Base-by-base conservation (phyloP, 2,113 vertebrate species). In the Phylloscopus trochiloides region DNA sequence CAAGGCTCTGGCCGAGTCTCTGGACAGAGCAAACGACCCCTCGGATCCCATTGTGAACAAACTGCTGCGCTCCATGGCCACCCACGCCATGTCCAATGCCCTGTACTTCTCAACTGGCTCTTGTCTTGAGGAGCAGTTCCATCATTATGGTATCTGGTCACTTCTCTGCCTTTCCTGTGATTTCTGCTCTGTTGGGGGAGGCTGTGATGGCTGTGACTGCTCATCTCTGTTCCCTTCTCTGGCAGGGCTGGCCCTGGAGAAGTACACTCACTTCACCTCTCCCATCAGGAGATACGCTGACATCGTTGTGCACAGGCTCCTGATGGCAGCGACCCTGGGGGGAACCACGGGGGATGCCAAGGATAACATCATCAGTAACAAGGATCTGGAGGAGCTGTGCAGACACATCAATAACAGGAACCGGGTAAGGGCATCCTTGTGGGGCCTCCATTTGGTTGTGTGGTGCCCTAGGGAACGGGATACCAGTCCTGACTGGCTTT, bases 241-340 rank as follows among this genome's bases (percentile, higher is more conserved):
- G 79, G 87, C 88, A 99, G 99, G 99, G 92, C 98, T 99, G 57
- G 99, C 99, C 77, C 97, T 99, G 79, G 99, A 99, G 73, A 98
- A 98, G 76, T 99, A 99, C 93, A 99, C 99, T 12, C 99, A 99
- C 92, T 99, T 99, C 96, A 99, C 99, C 3, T 99, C 99, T 9
- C 99, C 99, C 21, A 99, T 99, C 96, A 98, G 99, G 87, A 99
- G 99, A 82, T 99, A 99, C 0, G 98, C 99, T 3, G 99, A 99
- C 96, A 97, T 99, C 1, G 63, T 99, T 28, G 99, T 99, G 26
- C 99, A 99, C 94, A 98, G 99, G 59, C 98, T 99, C 14, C 86
- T 99, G 65, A 94, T 97, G 32, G 98, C 98, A 19, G 98, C 98
- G 2, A 92, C 98, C 51, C 85, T 88, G 29, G 48, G 86, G 71